Evolutionary conservation across 1,140 invertebrate species (phyloP), one percentile per base, ranked within the genome.

Genomic region (Lepidurus arcticus): DNA sequence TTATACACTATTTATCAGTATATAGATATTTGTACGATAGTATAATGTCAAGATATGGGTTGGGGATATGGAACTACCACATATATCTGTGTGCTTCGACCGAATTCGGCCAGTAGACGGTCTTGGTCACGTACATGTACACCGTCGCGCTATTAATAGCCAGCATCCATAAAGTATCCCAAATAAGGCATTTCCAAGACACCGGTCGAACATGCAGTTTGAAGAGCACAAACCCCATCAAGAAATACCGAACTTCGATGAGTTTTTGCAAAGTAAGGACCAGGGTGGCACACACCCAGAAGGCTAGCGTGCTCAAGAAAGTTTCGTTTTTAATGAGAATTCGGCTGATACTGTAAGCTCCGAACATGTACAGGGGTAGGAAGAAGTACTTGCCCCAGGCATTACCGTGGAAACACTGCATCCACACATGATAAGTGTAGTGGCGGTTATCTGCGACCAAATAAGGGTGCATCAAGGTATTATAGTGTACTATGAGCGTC

Each of bases 401-500:
- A 85, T 92, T 90, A 81, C 88, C 88, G 1, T 89, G 89, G 82
- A 92, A 93, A 80, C 97, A 88, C 81, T 92, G 88, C 82, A 92
- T 92, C 97, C 97, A 99, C 8, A 98, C 85, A 82, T 99, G 99
- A 85, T 99, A 99, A 5, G 92, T 91, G 80, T 96, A 98, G 87
- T 99, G 98, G 34, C 98, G 88, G 85, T 99, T 99, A 85, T 99
- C 98, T 0, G 97, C 94, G 65, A 99, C 85, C 73, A 98, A 85
- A 85, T 98, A 99, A 0, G 92, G 93, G 89, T 99, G 98, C 7
- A 92, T 91, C 26, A 93, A 86, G 0, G 95, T 96, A 84, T 95
- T 92, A n/a, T 85, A 88, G 80, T 92, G 87, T 16, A 93, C 86
- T 34, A 91, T 85, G 1, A 88, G 76, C 9, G 76, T 47, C 5